Conservation (phyloP, 2,888 invertebrate species). For the Hydrotaea cyrtoneurina region DNA sequence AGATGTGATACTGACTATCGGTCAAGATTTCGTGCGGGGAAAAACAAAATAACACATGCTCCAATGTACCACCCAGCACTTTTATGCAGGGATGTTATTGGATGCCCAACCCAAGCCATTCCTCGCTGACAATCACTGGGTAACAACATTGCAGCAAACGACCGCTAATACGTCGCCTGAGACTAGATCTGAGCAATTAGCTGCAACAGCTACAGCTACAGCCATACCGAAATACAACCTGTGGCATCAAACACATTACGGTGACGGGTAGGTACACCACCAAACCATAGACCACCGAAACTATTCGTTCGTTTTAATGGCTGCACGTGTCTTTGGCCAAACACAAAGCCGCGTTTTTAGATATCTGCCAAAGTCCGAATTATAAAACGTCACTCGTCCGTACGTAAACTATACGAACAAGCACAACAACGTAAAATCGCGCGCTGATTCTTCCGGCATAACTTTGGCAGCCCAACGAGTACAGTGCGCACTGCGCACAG, state of each 20-base stretch:
- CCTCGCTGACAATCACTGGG: no score
- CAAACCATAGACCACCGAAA: constrained; percentile 11
- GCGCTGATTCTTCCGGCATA: constrained; percentile 63
- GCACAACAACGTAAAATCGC: constrained; percentile 34
- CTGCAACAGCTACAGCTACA: neutral
- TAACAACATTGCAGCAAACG: no score
- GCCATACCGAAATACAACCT: constrained; percentile 41
- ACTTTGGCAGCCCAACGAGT: constrained; percentile 1
- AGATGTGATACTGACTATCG: no score
- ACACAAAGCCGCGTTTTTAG: neutral
- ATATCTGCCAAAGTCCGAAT: neutral
- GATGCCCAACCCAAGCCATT: no score
- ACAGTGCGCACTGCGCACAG: neutral
- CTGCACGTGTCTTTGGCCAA: constrained; percentile 41
- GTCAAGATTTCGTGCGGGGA: no score
- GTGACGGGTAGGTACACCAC: neutral
- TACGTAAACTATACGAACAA: no score
- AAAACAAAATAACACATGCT: no score
- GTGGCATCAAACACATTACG: constrained; percentile 52
- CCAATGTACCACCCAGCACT: no score
- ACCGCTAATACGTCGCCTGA: constrained; percentile 5
- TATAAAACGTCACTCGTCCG: constrained; percentile 32
- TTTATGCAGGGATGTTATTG: no score
- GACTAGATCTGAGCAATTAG: constrained; percentile 29
- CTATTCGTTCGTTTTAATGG: neutral